Conservation (phyloP, 2,797 vertebrate genomes). For the Spinus pinus region DNA sequence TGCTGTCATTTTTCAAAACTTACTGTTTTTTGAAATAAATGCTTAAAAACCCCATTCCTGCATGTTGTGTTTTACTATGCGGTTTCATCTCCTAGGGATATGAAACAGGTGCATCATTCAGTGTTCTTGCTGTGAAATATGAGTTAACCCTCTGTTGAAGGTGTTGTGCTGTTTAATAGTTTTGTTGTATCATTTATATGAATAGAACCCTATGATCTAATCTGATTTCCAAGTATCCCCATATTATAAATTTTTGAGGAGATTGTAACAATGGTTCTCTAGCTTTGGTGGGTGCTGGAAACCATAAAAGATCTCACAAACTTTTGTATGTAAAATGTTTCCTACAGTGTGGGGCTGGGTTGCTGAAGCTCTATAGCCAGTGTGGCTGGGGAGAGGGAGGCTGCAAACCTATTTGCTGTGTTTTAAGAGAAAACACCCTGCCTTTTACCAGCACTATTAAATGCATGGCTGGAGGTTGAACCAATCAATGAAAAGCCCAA, state of each 20-base stretch:
- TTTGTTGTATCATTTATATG: not conserved
- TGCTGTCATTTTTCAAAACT: not conserved
- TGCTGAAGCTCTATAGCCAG: not conserved
- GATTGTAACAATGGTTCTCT: not conserved
- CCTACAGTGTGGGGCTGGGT: accelerated
- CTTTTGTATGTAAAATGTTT: not conserved
- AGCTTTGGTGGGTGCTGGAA: not conserved
- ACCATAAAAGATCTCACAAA: not conserved
- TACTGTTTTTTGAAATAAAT: not conserved
- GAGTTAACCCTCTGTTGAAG: not conserved
- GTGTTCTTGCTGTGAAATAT: not conserved
- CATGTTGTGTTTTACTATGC: not conserved
- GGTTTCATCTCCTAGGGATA: not conserved
- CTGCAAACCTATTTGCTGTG: not conserved
- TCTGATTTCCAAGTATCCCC: not conserved
- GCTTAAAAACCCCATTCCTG: not conserved
- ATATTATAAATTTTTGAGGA: not conserved
- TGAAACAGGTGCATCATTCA: not conserved
- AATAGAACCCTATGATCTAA: not conserved
- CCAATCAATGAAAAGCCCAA: accelerated
- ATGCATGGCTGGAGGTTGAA: not conserved
- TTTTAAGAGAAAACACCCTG: not conserved
- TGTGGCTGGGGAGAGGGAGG: not conserved
- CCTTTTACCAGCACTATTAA: not conserved
- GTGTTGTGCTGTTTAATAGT: not conserved